These are phyloP conservation scores for Tachysurus fulvidraco DNA, from an alignment of 2,113 vertebrate species.

Conservation along the genomic window DNA sequence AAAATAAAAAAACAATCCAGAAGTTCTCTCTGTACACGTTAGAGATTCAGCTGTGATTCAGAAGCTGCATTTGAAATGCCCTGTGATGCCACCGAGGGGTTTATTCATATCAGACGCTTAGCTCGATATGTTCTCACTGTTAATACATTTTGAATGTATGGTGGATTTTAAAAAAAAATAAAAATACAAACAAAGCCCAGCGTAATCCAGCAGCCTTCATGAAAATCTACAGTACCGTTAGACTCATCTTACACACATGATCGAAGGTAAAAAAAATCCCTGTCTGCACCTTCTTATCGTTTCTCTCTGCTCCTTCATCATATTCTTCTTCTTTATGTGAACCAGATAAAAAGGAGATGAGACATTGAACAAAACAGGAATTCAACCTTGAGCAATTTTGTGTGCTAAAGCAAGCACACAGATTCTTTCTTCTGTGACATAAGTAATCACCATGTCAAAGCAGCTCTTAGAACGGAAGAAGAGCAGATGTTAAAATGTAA, in stretches of 20 bases:
- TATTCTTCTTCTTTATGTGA: not conserved
- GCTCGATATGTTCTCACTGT: not conserved
- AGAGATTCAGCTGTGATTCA: not conserved
- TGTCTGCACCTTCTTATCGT: not conserved
- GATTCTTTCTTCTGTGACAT: not conserved
- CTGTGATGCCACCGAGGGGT: not conserved
- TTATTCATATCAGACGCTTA: not conserved
- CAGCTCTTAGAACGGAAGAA: not conserved
- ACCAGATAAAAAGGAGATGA: not conserved
- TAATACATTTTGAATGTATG: not conserved
- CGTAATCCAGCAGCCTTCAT: not conserved
- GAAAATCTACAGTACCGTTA: not conserved
- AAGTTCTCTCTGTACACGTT: not conserved
- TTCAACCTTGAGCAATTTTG: not conserved
- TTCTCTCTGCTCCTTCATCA: not conserved
- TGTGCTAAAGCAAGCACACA: no score
- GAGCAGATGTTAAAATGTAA: not conserved
- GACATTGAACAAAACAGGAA: not conserved
- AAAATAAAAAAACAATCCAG: no score
- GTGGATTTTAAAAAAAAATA: not conserved
- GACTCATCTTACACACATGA: not conserved
- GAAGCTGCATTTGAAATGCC: not conserved
- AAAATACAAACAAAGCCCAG: not conserved
- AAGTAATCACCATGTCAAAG: not conserved
- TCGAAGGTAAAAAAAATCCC: not conserved